A percentile compares a stretch with the other conserved stretches of the same genome.
These are phyloP conservation scores for Bambusicola thoracicus DNA, from an alignment of 2,113 vertebrate genomes.

Conservation along the genomic window DNA sequence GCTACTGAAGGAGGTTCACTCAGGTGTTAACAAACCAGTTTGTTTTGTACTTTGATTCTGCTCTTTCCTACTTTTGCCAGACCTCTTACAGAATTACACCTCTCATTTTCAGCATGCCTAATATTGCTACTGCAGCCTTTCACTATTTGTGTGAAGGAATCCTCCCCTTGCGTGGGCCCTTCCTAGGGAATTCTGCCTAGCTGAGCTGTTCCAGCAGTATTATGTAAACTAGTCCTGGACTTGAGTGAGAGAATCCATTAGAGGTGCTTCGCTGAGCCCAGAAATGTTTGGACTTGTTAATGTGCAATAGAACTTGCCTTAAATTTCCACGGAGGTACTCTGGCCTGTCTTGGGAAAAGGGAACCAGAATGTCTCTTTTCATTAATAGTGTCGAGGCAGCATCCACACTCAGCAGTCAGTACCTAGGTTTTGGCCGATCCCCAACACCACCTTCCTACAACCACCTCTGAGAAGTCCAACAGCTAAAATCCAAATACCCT, in stretches of 20 bases:
- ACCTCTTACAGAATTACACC: neutral
- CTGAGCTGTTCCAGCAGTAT: neutral
- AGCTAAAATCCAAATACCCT: neutral
- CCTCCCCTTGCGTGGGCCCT: neutral
- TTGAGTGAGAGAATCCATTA: neutral
- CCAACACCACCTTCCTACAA: neutral
- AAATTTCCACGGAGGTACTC: neutral
- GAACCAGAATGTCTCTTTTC: neutral
- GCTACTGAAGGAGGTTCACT: neutral
- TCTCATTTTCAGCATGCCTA: neutral
- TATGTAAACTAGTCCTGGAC: fast-evolving
- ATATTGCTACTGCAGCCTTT: neutral
- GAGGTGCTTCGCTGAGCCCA: neutral
- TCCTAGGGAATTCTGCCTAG: neutral
- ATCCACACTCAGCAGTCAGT: fast-evolving
- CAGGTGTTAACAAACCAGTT: neutral
- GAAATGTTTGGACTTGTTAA: neutral
- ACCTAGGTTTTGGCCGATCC: neutral
- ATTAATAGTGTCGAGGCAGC: neutral
- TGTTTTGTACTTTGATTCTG: neutral
- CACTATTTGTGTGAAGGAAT: neutral
- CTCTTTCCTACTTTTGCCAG: neutral
- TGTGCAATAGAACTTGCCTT: neutral
- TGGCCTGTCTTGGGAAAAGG: neutral
- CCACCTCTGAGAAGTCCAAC: neutral